phyloP scores from a whole-genome alignment of 2,113 vertebrate species.

The Thomomys bottae region DNA sequence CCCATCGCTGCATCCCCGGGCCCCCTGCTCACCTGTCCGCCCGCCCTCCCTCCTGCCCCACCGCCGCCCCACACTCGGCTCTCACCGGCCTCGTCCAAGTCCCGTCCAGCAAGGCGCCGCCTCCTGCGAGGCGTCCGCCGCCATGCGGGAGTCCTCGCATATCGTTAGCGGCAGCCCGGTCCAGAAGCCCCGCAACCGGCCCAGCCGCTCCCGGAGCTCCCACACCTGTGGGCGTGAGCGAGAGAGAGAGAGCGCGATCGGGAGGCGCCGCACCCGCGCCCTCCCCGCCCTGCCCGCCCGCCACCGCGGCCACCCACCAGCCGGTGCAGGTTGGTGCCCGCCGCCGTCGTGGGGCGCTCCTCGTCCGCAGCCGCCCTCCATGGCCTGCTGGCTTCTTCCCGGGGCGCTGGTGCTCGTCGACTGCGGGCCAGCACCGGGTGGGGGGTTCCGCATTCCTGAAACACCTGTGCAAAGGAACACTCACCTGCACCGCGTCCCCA shows the following conservation, averaged over 20 bases:
- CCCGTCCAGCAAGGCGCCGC: slow-evolving; percentile 94
- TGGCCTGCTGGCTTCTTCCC: slow-evolving; percentile 85
- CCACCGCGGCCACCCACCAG: slow-evolving; percentile 83
- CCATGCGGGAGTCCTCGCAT: slow-evolving; percentile 90
- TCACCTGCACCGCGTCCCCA: neutral
- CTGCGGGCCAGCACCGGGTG: slow-evolving; percentile 83
- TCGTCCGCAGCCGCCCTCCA: slow-evolving; percentile 87
- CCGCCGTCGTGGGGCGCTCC: slow-evolving; percentile 90
- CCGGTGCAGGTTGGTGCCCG: slow-evolving; percentile 90
- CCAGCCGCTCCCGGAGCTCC: slow-evolving; percentile 90
- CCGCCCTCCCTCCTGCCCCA: slow-evolving; percentile 7
- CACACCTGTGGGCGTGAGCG: slow-evolving; percentile 85
- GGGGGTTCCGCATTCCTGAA: slow-evolving; percentile 91
- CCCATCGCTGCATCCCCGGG: neutral
- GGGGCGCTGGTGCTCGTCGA: slow-evolving; percentile 85
- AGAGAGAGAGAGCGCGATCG: neutral
- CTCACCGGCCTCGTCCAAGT: slow-evolving; percentile 80
- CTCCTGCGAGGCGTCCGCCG: slow-evolving; percentile 89
- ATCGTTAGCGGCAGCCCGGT: slow-evolving; percentile 90
- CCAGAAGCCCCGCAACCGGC: slow-evolving; percentile 92
- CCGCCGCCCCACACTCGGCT: neutral
- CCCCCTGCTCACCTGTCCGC: slow-evolving; percentile 65
- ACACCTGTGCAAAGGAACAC: slow-evolving; percentile 83
- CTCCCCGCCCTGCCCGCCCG: neutral
- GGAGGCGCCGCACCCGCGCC: neutral